Evolutionary conservation across 2,113 vertebrate genomes (phyloP), one percentile per base, ranked within the genome.

Genomic region (Cynopterus brachyotis): DNA sequence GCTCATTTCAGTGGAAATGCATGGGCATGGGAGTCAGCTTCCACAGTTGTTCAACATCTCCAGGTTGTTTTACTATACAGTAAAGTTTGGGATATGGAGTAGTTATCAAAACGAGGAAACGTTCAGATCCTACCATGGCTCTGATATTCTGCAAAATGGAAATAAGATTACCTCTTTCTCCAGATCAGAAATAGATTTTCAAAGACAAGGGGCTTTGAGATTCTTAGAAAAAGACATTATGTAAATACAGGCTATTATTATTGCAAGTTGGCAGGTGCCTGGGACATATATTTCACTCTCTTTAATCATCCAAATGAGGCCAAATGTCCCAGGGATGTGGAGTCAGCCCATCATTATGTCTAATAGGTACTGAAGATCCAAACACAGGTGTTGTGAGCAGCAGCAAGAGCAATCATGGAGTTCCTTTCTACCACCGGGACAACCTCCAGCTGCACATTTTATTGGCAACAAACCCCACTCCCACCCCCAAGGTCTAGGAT

Each of bases 281-380:
- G 70, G 69, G 86, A 97, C 82, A 89, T 84, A 37, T 85, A 96
- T 94, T 97, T 96, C 70, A 82, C 96, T 93, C 94, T 95, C 85
- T 95, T 96, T 96, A 96, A 94, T 97, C 94, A 97, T 95, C 86
- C 35, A 85, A 96, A 95, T 92, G 89, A 97, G 73, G 81, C 94
- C 94, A 95, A 95, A 91, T 84, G 87, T 97, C 82, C 91, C 93
- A 95, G 83, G 82, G 70, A 97, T 91, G 59, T 96, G 86, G 81
- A 96, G 91, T 93, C 92, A 97, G 64, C 85, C 79, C 64, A 35
- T 96, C 81, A 96, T 96, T 96, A 96, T 83, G 89, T 60, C 76
- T 96, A 95, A 96, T 89, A 62, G 80, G 67, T 81, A 95, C 84
- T 24, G 16, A 92, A 75, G 64, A 91, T 50, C 73, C 67, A 94